Conservation (phyloP, 2,113 vertebrate genomes). For the Dromiciops gliroides region DNA sequence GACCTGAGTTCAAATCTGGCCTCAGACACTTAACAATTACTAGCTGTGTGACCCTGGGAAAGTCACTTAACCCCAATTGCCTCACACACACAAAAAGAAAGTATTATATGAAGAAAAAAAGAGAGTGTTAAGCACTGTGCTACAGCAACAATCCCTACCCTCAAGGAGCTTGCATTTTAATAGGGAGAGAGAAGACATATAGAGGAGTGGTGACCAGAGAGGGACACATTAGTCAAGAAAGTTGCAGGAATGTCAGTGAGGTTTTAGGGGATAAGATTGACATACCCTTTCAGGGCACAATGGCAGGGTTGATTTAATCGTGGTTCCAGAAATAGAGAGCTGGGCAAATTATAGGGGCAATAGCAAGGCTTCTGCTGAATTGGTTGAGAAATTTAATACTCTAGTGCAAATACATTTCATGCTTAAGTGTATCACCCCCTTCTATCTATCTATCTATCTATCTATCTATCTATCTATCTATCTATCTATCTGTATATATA, state of each 20-base stretch:
- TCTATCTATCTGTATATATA: too few relatives aligned
- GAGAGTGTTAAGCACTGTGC: background rate
- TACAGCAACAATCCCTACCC: background rate
- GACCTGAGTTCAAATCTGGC: too few relatives aligned
- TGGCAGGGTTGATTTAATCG: background rate
- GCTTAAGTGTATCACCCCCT: conserved; percentile 26
- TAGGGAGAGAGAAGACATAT: background rate
- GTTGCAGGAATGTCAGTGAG: background rate
- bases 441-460: too few relatives aligned
- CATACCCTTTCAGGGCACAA: background rate
- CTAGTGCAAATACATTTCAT: background rate
- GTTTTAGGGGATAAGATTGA: background rate
- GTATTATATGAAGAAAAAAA: too few relatives aligned
- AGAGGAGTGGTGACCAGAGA: background rate
- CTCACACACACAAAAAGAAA: too few relatives aligned
- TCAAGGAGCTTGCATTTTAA: background rate
- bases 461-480: too few relatives aligned
- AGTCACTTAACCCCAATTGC: too few relatives aligned
- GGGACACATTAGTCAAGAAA: background rate
- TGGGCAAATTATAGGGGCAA: background rate
- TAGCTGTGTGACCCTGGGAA: too few relatives aligned
- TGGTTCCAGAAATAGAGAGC: background rate
- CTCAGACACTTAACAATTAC: too few relatives aligned
- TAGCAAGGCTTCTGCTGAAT: background rate
- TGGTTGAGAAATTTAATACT: background rate